Percentiles rank a stretch among this genome's conserved stretches.
These are phyloP conservation scores for Platanista minor DNA, from an alignment of 2,113 vertebrate genomes.

Conservation along the genomic window DNA sequence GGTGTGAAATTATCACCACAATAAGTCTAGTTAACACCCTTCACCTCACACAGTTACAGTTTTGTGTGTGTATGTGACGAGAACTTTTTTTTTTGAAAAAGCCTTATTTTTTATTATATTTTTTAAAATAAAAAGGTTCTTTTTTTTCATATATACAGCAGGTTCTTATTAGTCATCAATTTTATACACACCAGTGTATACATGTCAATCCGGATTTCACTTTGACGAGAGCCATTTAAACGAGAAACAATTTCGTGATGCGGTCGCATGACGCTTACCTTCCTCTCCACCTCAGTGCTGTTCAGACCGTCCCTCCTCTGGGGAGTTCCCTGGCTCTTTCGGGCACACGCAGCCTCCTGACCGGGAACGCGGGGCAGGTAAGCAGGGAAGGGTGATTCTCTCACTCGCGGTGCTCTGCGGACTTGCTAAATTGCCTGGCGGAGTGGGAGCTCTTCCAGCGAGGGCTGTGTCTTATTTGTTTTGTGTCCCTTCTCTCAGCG, in stretches of 20 bases:
- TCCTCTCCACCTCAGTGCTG: background rate
- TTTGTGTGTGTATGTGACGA: no score
- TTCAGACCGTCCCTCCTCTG: background rate
- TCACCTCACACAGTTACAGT: no score
- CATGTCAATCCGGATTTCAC: no score
- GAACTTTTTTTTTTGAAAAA: no score
- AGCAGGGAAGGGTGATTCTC: background rate
- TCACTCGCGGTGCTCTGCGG: background rate
- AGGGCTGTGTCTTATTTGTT: background rate
- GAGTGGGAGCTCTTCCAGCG: background rate
- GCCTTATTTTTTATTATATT: no score
- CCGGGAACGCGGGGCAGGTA: fast-evolving
- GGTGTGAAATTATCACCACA: no score
- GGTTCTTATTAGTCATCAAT: no score
- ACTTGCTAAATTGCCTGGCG: background rate
- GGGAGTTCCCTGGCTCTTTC: background rate
- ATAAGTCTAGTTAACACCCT: no score
- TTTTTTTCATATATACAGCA: no score
- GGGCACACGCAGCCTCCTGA: background rate
- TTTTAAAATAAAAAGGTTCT: no score
- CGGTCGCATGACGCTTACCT: no score
- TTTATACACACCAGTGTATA: no score
- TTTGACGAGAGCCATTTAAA: background rate
- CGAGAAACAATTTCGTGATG: background rate
- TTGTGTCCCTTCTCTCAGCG: background rate